Evolutionary conservation across 1,140 invertebrate genomes (phyloP).

Genomic region (Epicauta chinensis): DNA sequence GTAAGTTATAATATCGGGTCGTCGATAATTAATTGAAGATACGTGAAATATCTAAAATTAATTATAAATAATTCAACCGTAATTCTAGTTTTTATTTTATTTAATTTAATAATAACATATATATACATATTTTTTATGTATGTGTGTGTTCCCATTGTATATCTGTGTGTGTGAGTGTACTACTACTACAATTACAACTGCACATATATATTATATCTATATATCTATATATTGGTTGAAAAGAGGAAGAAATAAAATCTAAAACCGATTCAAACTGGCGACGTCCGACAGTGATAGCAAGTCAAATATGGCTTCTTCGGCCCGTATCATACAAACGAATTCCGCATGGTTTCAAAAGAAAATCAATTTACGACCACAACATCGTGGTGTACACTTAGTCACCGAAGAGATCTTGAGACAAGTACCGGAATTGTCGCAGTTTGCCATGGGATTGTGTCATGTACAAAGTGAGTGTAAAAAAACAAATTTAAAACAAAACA

Average conservation of each 20-base stretch:
- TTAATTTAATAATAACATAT: too few relatives aligned
- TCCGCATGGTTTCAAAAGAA: conserved; percentile 96
- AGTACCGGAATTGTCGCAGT: conserved; percentile 87
- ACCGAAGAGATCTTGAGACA: conserved; percentile 91
- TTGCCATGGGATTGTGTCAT: conserved; percentile 89
- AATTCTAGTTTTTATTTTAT: too few relatives aligned
- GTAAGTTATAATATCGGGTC: too few relatives aligned
- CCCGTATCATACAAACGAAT: conserved; percentile 82
- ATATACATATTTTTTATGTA: too few relatives aligned
- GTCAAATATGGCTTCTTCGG: conserved; percentile 77
- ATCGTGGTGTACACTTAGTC: conserved; percentile 89
- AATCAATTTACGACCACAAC: conserved; percentile 89
- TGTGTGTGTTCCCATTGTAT: conserved; percentile 16
- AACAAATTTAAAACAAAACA: not conserved
- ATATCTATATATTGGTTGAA: conserved; percentile 35
- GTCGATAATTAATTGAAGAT: too few relatives aligned
- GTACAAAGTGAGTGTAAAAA: conserved; percentile 78
- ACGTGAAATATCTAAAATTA: too few relatives aligned
- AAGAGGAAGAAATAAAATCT: conserved; percentile 31
- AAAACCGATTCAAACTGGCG: conserved; percentile 42
- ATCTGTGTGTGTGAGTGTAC: conserved; percentile 29
- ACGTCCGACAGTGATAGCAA: conserved; percentile 41
- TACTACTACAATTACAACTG: too few relatives aligned
- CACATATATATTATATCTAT: too few relatives aligned
- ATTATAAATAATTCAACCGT: too few relatives aligned